These are phyloP conservation scores for Casuarius casuarius DNA, from an alignment of 2,113 vertebrate species.

Conservation along the genomic window DNA sequence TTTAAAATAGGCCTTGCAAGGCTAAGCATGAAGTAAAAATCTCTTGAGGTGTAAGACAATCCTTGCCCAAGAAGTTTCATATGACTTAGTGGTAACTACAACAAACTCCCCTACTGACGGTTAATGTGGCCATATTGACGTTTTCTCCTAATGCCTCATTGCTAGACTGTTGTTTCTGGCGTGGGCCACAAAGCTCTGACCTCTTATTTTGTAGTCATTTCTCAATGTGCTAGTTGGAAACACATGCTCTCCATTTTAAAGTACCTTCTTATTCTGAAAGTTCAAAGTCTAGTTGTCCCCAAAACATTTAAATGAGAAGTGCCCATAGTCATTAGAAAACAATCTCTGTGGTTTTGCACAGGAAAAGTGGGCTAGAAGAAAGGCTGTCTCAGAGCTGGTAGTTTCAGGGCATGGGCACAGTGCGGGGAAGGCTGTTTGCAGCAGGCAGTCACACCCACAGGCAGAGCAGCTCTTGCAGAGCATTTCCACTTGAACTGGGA, in stretches of 20 bases:
- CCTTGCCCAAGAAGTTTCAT: background rate
- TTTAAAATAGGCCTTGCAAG: background rate
- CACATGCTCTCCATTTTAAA: background rate
- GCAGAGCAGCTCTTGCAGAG: background rate
- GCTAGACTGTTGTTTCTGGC: background rate
- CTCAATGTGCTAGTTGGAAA: background rate
- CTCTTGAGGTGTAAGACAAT: background rate
- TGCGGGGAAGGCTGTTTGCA: background rate
- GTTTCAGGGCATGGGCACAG: background rate
- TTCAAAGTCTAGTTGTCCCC: background rate
- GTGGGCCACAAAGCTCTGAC: background rate
- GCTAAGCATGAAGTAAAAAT: background rate
- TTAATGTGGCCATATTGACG: background rate
- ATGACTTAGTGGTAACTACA: background rate
- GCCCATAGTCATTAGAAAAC: background rate
- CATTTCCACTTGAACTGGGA: background rate
- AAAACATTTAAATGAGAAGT: background rate
- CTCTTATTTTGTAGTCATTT: background rate
- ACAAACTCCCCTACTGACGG: background rate
- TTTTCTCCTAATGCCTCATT: background rate
- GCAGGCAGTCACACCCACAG: background rate
- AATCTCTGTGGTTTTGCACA: conserved; percentile 18
- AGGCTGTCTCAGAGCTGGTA: background rate
- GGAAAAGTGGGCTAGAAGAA: background rate
- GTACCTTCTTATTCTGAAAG: background rate